Evolutionary conservation across 1,140 invertebrate species (phyloP).

Genomic region (Aphelenchoides avenae): DNA sequence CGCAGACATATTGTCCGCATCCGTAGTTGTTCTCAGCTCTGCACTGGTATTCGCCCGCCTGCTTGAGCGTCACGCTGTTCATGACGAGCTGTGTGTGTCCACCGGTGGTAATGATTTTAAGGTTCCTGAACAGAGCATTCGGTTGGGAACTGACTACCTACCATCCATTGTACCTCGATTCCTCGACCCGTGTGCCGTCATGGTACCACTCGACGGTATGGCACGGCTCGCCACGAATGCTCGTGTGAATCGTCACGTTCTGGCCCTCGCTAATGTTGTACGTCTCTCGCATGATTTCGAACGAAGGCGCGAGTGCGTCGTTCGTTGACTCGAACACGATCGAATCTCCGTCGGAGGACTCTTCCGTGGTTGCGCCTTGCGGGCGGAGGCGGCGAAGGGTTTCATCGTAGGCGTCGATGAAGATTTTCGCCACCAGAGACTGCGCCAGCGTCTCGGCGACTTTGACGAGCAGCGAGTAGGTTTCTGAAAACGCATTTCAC

Average conservation of each 20-base stretch:
- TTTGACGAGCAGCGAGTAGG: slow-evolving; percentile 52
- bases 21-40: slow-evolving; percentile 41
- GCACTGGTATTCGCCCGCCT: slow-evolving; percentile 37
- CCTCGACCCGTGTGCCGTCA: slow-evolving; percentile 29
- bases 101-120: slow-evolving; percentile 29
- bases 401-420: slow-evolving; percentile 50
- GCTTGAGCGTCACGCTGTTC: slow-evolving; percentile 27
- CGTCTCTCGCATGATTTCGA: slow-evolving; percentile 37
- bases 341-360: not conserved
- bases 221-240: slow-evolving; percentile 33
- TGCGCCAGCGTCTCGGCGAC: slow-evolving; percentile 51
- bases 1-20: slow-evolving; percentile 27
- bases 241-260: slow-evolving; percentile 38
- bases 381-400: slow-evolving; percentile 7
- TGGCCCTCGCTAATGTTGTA: slow-evolving; percentile 35
- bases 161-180: too few species aligned
- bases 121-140: slow-evolving; percentile 34
- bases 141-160: too few species aligned
- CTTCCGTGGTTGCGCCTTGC: slow-evolving; percentile 20
- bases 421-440: slow-evolving; percentile 49
- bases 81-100: slow-evolving; percentile 35
- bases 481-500: slow-evolving; percentile 35
- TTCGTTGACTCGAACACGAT: not conserved
- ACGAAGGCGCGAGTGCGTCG: slow-evolving; percentile 29
- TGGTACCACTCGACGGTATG: slow-evolving; percentile 37